These are phyloP conservation scores for Notothenia coriiceps DNA, from an alignment of 2,113 vertebrate species.

Conservation along the genomic window DNA sequence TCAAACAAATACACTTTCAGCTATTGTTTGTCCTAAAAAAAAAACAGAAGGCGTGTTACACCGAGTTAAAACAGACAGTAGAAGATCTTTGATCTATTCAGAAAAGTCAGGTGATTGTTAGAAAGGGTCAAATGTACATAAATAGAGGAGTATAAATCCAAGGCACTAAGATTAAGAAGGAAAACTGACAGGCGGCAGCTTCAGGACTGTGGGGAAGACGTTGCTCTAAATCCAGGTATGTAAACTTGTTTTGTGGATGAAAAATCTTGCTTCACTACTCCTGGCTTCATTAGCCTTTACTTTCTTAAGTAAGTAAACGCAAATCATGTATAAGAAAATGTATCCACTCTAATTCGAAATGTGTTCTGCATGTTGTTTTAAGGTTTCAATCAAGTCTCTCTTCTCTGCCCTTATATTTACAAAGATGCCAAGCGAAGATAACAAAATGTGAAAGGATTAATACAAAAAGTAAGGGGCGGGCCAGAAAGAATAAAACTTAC, in stretches of 20 bases:
- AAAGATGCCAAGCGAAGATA: not conserved
- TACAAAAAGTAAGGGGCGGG: not conserved
- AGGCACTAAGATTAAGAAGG: conserved; percentile 52
- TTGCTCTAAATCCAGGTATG: not conserved
- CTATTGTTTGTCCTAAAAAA: not conserved
- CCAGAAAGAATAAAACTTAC: conserved; percentile 36
- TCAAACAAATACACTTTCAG: not conserved
- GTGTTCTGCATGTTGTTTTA: not conserved
- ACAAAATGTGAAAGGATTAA: not conserved
- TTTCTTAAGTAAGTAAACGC: not conserved
- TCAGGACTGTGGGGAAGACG: not conserved
- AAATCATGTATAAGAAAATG: not conserved
- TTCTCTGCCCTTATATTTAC: not conserved
- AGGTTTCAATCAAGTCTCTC: not conserved
- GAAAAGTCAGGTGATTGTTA: not conserved
- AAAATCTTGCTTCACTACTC: not conserved
- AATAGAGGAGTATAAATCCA: conserved; percentile 58
- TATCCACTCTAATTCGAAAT: not conserved
- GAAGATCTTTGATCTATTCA: not conserved
- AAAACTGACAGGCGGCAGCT: not conserved
- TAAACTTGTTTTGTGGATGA: not conserved
- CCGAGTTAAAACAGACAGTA: not conserved
- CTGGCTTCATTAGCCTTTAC: not conserved
- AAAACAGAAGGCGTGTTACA: not conserved
- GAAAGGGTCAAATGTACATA: conserved; percentile 22